phyloP scores from a whole-genome alignment of 2,113 vertebrate species.

The Antechinus stuartii region DNA sequence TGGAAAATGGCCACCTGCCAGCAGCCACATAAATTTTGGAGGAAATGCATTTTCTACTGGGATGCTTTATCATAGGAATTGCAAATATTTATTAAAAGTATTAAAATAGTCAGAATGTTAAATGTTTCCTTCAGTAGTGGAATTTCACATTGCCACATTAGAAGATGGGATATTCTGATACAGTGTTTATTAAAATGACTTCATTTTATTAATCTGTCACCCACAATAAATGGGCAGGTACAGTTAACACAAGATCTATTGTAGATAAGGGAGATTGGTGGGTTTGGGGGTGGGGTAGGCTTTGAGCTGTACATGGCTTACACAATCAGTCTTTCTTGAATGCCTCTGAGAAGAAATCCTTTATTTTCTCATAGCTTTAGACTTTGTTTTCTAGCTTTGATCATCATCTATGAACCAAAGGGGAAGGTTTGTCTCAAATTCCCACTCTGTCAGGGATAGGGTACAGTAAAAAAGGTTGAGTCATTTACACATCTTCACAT shows the following conservation, averaged over 20 bases:
- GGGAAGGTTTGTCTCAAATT: not conserved
- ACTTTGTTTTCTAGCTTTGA: conserved; percentile 21
- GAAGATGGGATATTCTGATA: conserved; percentile 88
- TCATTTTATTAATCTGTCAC: conserved; percentile 88
- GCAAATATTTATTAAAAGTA: conserved; percentile 91
- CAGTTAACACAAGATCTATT: conserved; percentile 84
- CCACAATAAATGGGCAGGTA: conserved; percentile 86
- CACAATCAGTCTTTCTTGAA: conserved; percentile 41
- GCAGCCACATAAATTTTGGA: conserved; percentile 87
- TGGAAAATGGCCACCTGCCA: conserved; percentile 88
- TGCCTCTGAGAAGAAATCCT: conserved; percentile 7
- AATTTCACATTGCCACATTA: conserved; percentile 83
- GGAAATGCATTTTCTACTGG: conserved; percentile 84
- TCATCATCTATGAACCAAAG: conserved; percentile 26
- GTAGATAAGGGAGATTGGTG: conserved; percentile 81
- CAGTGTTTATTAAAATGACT: conserved; percentile 88
- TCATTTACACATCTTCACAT: not conserved
- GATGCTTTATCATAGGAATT: conserved; percentile 86
- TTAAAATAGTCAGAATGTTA: conserved; percentile 89
- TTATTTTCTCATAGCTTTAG: not conserved
- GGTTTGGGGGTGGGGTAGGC: conserved; percentile 57
- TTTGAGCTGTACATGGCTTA: conserved; percentile 22
- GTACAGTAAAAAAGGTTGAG: not conserved
- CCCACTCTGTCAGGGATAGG: not conserved
- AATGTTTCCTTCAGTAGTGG: conserved; percentile 87